Evolutionary conservation across 2,113 vertebrate genomes (phyloP).

Genomic region (Oostethus manadensis): DNA sequence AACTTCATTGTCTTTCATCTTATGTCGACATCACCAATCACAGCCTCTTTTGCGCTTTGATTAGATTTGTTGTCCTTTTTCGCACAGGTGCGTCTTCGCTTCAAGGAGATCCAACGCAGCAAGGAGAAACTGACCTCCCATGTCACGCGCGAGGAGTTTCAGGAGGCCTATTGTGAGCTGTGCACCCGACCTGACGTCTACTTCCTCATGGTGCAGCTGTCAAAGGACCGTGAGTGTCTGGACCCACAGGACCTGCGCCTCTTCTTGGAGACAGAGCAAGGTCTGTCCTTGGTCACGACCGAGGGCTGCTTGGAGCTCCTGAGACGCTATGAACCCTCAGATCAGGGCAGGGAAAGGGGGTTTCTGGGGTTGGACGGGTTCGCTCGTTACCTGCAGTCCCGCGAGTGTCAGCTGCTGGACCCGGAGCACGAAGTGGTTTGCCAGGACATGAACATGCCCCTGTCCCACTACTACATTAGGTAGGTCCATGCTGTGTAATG

Average conservation of each 20-base stretch:
- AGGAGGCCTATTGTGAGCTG: slow-evolving; percentile 90
- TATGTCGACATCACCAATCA: background rate
- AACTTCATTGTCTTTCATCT: slow-evolving; percentile 7
- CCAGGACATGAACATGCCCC: slow-evolving; percentile 93
- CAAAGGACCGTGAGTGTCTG: slow-evolving; percentile 93
- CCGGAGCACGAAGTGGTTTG: slow-evolving; percentile 86
- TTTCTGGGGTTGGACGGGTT: slow-evolving; percentile 93
- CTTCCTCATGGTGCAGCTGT: slow-evolving; percentile 94
- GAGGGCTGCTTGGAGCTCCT: slow-evolving; percentile 92
- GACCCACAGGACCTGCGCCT: slow-evolving; percentile 92
- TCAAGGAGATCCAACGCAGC: slow-evolving; percentile 94
- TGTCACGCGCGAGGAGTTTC: slow-evolving; percentile 92
- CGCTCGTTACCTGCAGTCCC: slow-evolving; percentile 86
- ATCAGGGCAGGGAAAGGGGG: slow-evolving; percentile 81
- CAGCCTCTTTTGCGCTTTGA: background rate
- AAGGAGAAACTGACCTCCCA: slow-evolving; percentile 96
- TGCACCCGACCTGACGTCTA: slow-evolving; percentile 96
- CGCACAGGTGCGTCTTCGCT: slow-evolving; percentile 79
- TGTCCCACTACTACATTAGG: slow-evolving; percentile 95
- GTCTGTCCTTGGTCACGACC: slow-evolving; percentile 81
- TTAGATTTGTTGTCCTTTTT: background rate
- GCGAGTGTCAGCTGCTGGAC: slow-evolving; percentile 94
- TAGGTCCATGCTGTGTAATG: slow-evolving; percentile 2
- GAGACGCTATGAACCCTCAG: slow-evolving; percentile 84
- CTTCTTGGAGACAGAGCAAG: slow-evolving; percentile 95